Conservation (phyloP, 2,797 vertebrate species). For the Oreonectes daqikongensis region DNA sequence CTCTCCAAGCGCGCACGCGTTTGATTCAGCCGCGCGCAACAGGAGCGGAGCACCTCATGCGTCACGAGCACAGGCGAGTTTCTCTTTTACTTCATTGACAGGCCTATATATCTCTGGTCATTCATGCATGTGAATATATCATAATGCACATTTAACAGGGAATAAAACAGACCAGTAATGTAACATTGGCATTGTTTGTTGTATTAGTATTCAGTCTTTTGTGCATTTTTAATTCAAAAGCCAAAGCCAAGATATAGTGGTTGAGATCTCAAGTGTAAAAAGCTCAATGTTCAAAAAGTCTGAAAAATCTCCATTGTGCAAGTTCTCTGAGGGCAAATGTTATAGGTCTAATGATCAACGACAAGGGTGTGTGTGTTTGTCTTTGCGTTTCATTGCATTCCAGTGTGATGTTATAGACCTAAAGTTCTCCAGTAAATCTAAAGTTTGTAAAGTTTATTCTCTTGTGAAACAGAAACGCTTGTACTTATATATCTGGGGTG, state of each 20-base stretch:
- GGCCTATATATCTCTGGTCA: no score
- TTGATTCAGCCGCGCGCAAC: constrained; percentile 12
- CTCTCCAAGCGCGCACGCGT: constrained; percentile 15
- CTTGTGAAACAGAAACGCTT: background rate
- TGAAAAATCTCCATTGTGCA: background rate
- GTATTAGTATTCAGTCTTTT: background rate
- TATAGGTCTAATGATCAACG: background rate
- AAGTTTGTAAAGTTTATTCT: background rate
- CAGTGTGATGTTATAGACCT: constrained; percentile 8
- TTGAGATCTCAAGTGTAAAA: no score
- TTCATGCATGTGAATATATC: background rate
- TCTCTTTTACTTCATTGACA: constrained; percentile 1
- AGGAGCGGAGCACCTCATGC: background rate
- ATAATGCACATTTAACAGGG: background rate
- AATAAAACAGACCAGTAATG: background rate
- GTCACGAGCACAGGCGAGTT: background rate
- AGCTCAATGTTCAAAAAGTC: background rate
- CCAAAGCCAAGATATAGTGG: no score
- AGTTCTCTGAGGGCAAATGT: background rate
- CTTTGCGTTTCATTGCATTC: constrained; percentile 9
- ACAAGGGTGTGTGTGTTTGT: background rate
- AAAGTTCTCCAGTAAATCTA: background rate
- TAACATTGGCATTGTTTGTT: background rate
- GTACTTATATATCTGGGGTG: background rate
- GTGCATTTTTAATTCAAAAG: background rate